phyloP scores from a whole-genome alignment of 2,888 invertebrate species.

The Shargacucullia verbasci region DNA sequence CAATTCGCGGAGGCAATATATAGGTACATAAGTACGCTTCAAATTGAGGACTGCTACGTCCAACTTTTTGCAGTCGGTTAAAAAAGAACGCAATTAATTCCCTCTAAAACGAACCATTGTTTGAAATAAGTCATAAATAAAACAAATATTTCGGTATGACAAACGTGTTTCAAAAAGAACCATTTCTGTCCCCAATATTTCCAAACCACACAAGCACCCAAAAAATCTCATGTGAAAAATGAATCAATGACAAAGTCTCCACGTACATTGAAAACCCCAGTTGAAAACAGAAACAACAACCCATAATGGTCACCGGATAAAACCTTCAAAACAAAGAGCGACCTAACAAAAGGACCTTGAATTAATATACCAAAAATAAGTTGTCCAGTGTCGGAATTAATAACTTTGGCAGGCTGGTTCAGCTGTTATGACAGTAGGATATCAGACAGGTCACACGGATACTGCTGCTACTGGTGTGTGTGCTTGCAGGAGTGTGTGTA shows the following conservation, averaged over 20 bases:
- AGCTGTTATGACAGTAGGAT: conserved; percentile 48
- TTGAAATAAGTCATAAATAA: too few species aligned
- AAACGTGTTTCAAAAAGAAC: too few species aligned
- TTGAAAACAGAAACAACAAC: background rate
- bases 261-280: background rate
- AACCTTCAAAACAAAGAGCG: background rate
- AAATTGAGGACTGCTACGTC: too few species aligned
- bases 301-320: conserved; percentile 1
- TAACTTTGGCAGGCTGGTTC: conserved; percentile 32
- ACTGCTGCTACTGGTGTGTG: conserved; percentile 43
- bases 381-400: conserved; percentile 23
- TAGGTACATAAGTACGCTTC: too few species aligned
- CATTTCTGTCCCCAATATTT: too few species aligned
- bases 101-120: too few species aligned
- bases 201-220: too few species aligned
- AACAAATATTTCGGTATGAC: too few species aligned
- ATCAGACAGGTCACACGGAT: conserved; percentile 67
- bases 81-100: too few species aligned
- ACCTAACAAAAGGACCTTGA: conserved; percentile 16
- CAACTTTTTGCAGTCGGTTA: too few species aligned
- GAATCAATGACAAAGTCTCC: background rate
- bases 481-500: conserved; percentile 60
- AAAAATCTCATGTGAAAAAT: background rate
- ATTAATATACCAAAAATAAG: conserved; percentile 22
- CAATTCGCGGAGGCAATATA: too few species aligned